Base-by-base conservation (phyloP, 2,113 vertebrate species). In the Crotalus helleri region DNA sequence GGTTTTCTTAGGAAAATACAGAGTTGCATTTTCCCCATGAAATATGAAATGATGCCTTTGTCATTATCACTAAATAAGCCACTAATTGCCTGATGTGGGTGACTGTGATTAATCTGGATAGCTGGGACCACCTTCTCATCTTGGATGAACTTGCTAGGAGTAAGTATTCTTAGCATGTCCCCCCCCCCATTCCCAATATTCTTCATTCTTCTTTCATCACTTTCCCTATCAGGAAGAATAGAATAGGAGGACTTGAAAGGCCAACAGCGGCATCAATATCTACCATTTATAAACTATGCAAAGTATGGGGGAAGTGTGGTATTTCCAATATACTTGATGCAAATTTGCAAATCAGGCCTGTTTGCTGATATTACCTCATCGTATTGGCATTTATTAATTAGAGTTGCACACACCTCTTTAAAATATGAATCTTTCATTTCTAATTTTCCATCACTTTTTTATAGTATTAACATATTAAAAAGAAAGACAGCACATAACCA, bases 241-340 rank as follows among this genome's bases (percentile, higher is more conserved):
- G n/a, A 39, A 44, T 81, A 44, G 74, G 33, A 44, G 33, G 33
- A 81, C 74, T 81, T 81, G 33, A 81, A 7, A 81, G 17, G 74
- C 7, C 7, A 81, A 44, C 33, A 81, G 17, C 19, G 17, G 17
- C 17, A 81, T 21, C 26, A 26, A 93, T 91, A 93, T 88, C 85
- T 93, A 95, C 95, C 95, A 94, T 96, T 96, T 95, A 94, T 46
- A 81, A n/a, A 94, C 92, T 92, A n/a, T 17, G 58, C 88, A 55
- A 94, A 92, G 91, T 26, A 21, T 57, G 88, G 64, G 90, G 11
- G 64, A 93, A 94, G 87, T 44, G 1, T 87, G 39, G 24, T 81
- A 11, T 85, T 86, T 91, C 88, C 44, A 93, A 69, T 95, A 94
- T 88, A 93, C 19, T 91, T 91, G 61, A 92, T 81, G 44, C n/a